Evolutionary conservation across 2,113 vertebrate species (phyloP).

Genomic region (Corydoras sp.): DNA sequence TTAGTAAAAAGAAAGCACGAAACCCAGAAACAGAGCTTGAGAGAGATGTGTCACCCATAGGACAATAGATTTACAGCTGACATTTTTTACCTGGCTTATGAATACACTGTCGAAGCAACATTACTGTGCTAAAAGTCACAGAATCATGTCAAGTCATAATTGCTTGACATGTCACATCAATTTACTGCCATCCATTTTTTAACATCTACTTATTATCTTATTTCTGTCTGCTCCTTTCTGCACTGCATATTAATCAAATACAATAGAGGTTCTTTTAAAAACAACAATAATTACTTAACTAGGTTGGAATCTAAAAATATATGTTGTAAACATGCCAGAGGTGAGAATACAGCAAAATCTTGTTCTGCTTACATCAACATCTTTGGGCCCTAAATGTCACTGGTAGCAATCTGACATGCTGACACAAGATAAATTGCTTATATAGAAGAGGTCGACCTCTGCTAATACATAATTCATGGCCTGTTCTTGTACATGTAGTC

Average conservation of each 20-base stretch:
- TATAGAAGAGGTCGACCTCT: constrained; percentile 17
- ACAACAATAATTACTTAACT: constrained; percentile 1
- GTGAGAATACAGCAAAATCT: constrained; percentile 4
- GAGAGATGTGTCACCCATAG: not conserved
- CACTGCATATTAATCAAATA: not conserved
- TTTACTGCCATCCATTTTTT: not conserved
- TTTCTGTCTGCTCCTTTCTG: not conserved
- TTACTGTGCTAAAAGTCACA: constrained; percentile 18
- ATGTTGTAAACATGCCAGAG: constrained; percentile 7
- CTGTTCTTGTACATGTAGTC: not conserved
- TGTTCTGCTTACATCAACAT: constrained; percentile 27
- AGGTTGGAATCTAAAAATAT: not conserved
- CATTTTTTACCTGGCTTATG: constrained; percentile 10
- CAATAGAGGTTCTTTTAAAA: not conserved
- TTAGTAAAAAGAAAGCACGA: not conserved
- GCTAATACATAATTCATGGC: constrained; percentile 17
- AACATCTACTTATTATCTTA: not conserved
- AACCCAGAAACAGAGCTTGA: not conserved
- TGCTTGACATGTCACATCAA: not conserved
- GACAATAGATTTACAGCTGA: constrained; percentile 14
- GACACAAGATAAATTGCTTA: constrained; percentile 23
- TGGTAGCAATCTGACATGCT: constrained; percentile 14
- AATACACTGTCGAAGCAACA: constrained; percentile 9
- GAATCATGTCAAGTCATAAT: constrained; percentile 14
- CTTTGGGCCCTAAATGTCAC: constrained; percentile 16